Evolutionary conservation across 2,888 invertebrate genomes (phyloP).

Genomic region (Dicyrtomina minuta): DNA sequence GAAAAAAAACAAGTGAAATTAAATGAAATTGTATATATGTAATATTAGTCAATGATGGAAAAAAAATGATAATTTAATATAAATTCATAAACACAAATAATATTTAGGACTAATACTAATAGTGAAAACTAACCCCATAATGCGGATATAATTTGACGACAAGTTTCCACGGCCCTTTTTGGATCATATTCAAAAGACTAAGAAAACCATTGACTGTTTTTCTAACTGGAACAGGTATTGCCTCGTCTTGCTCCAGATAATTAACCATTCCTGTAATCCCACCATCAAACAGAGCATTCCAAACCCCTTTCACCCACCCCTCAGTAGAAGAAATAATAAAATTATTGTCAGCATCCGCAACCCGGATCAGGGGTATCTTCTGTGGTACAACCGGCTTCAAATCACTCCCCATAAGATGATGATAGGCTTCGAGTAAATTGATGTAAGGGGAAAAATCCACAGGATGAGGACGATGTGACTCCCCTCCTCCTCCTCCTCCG

Average conservation of each 20-base stretch:
- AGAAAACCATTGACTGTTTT: background rate
- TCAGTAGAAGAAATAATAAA: slow-evolving; percentile 20
- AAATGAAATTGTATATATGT: background rate
- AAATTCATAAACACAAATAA: too few species aligned
- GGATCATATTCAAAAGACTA: slow-evolving; percentile 18
- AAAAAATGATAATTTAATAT: background rate
- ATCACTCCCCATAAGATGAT: slow-evolving; percentile 33
- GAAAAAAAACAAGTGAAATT: slow-evolving; percentile 10
- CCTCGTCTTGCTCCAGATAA: slow-evolving; percentile 16
- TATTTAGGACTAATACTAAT: background rate
- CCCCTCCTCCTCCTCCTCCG: too few species aligned
- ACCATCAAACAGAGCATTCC: slow-evolving; percentile 37
- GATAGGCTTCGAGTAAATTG: slow-evolving; percentile 30
- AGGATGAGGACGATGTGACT: too few species aligned
- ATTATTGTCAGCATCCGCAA: slow-evolving; percentile 16
- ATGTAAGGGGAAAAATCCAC: slow-evolving; percentile 32
- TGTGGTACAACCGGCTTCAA: slow-evolving; percentile 32
- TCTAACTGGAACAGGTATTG: slow-evolving; percentile 5
- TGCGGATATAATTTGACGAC: slow-evolving; percentile 28
- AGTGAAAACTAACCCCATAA: slow-evolving; percentile 34
- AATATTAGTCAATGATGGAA: background rate
- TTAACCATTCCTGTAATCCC: slow-evolving; percentile 15
- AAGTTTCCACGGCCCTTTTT: slow-evolving; percentile 19
- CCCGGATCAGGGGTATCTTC: slow-evolving; percentile 39
- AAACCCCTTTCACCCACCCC: slow-evolving; percentile 38